Evolutionary conservation across 1,140 invertebrate genomes (phyloP).

Genomic region (Drosophila guanche): DNA sequence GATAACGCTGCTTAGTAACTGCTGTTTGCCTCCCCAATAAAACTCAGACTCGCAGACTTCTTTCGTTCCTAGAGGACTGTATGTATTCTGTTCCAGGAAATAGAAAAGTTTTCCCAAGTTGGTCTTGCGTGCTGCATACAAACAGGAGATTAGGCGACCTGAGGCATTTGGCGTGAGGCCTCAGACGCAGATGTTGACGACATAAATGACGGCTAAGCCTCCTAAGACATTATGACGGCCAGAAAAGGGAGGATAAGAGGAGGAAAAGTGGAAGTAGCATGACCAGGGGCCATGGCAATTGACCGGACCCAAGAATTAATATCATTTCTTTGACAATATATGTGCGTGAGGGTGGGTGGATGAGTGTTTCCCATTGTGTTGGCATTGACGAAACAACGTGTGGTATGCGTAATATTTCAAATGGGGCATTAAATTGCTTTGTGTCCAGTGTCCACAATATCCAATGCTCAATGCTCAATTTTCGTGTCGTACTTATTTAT

Average conservation of each 20-base stretch:
- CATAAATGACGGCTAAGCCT: slow-evolving; percentile 53
- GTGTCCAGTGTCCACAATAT: not conserved
- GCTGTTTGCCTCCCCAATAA: too few relatives aligned
- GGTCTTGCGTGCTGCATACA: slow-evolving; percentile 57
- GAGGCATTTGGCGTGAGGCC: slow-evolving; percentile 49
- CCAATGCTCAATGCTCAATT: not conserved
- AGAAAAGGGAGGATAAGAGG: not conserved
- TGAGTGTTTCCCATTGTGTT: slow-evolving; percentile 6
- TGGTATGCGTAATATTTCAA: slow-evolving; percentile 62
- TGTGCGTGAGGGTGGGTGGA: not conserved
- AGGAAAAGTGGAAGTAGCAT: not conserved
- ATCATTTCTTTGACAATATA: slow-evolving; percentile 13
- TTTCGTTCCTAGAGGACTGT: too few relatives aligned
- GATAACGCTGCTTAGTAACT: not conserved
- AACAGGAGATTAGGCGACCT: slow-evolving; percentile 60
- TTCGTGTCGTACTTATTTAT: slow-evolving; percentile 45
- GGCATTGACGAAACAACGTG: slow-evolving; percentile 32
- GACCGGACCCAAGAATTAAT: slow-evolving; percentile 35
- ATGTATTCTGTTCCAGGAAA: not conserved
- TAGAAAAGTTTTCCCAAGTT: slow-evolving; percentile 27
- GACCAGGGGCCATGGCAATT: slow-evolving; percentile 35
- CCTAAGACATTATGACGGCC: slow-evolving; percentile 33
- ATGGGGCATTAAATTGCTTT: slow-evolving; percentile 49
- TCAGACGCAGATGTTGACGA: slow-evolving; percentile 46
- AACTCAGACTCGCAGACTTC: not conserved